Percentiles rank a stretch among this genome's conserved stretches.
These are phyloP conservation scores for Aphaenogaster ashmeadi DNA, from an alignment of 1,140 invertebrate species.

Conservation along the genomic window DNA sequence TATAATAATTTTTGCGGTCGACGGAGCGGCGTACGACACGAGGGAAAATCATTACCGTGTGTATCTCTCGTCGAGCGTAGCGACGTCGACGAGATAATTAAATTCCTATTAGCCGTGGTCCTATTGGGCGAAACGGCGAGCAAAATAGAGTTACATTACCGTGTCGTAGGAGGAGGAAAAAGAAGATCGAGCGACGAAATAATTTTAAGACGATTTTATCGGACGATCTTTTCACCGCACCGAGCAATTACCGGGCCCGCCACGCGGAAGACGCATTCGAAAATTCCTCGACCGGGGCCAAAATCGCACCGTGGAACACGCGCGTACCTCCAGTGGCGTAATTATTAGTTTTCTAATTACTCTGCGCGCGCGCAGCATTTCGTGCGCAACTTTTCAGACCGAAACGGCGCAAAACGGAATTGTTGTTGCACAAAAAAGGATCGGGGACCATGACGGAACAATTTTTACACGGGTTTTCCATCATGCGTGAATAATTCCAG, in stretches of 20 bases:
- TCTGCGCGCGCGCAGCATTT: constrained; percentile 24
- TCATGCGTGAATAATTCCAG: constrained; percentile 27
- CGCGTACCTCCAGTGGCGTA: background rate
- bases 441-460: background rate
- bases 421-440: constrained; percentile 24
- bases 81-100: constrained; percentile 54
- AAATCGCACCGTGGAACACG: constrained; percentile 8
- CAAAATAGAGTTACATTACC: constrained; percentile 8
- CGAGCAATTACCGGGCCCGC: background rate
- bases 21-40: constrained; percentile 12
- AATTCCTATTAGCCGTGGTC: constrained; percentile 51
- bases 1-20: constrained; percentile 61
- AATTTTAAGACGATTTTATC: constrained; percentile 2
- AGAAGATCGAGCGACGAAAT: background rate
- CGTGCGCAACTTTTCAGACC: constrained; percentile 32
- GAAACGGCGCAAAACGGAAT: constrained; percentile 27
- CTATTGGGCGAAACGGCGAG: constrained; percentile 17
- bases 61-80: constrained; percentile 29
- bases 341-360: constrained; percentile 37
- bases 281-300: background rate
- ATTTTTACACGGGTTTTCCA: constrained; percentile 1
- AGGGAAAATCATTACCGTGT: constrained; percentile 51
- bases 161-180: background rate
- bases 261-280: background rate
- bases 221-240: background rate